Evolutionary conservation across 2,113 vertebrate species (phyloP).

Genomic region (Vulpes vulpes): DNA sequence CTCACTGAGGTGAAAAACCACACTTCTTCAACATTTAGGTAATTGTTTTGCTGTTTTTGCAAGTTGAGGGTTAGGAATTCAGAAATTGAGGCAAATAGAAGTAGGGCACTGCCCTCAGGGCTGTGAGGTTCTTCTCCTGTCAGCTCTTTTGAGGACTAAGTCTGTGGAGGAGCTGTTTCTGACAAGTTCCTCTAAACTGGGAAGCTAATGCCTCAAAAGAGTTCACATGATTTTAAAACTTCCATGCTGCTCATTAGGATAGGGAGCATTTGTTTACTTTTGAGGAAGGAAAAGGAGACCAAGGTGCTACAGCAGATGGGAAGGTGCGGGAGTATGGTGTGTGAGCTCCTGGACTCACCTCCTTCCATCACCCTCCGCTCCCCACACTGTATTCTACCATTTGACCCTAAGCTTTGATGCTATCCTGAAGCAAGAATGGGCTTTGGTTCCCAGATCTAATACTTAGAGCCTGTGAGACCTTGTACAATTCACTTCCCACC

Average conservation of each 20-base stretch:
- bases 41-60: not conserved
- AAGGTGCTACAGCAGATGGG: too few species aligned
- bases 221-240: not conserved
- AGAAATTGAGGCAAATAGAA: not conserved
- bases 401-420: not conserved
- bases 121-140: not conserved
- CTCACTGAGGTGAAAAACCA: not conserved
- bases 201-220: not conserved
- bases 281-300: too few species aligned
- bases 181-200: not conserved
- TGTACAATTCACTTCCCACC: not conserved
- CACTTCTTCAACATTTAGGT: not conserved
- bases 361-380: not conserved
- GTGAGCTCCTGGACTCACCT: not conserved
- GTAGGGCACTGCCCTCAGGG: rapidly evolving
- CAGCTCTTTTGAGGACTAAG: not conserved
- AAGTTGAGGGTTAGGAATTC: not conserved
- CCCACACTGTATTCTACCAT: not conserved
- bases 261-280: not conserved
- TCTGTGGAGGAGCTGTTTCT: not conserved
- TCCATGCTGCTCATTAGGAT: not conserved
- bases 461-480: not conserved
- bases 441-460: not conserved
- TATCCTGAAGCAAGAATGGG: not conserved
- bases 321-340: rapidly evolving